Percentiles rank a stretch among this genome's conserved stretches.
These are phyloP conservation scores for Nezara viridula DNA, from an alignment of 2,888 invertebrate genomes.

Conservation along the genomic window DNA sequence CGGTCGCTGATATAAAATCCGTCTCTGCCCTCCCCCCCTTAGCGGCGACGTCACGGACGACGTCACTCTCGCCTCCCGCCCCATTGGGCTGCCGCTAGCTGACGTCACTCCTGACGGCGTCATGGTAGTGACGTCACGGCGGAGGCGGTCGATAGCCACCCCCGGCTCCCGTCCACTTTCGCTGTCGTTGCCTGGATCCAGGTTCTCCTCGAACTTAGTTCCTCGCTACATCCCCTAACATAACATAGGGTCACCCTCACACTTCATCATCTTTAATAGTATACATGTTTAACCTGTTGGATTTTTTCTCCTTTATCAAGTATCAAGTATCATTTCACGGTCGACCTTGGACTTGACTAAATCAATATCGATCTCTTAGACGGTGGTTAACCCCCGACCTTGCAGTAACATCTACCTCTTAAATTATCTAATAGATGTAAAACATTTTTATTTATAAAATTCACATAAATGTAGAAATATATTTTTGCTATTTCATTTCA, in stretches of 20 bases:
- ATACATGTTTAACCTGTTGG: neutral
- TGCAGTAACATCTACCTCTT: neutral
- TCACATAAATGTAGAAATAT: neutral
- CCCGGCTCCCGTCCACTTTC: constrained; percentile 56
- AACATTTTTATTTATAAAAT: neutral
- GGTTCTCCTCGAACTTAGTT: neutral
- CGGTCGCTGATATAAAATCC: constrained; percentile 64
- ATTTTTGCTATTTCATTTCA: no score
- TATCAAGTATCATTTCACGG: no score
- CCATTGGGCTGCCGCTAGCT: constrained; percentile 57
- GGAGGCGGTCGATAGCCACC: constrained; percentile 59
- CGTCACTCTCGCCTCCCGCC: constrained; percentile 54
- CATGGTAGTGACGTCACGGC: constrained; percentile 45
- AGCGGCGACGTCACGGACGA: constrained; percentile 55
- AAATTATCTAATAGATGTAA: neutral
- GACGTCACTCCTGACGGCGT: constrained; percentile 61
- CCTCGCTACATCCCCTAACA: constrained; percentile 42
- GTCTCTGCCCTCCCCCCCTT: constrained; percentile 61
- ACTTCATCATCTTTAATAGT: neutral
- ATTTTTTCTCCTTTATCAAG: neutral
- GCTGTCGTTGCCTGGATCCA: constrained; percentile 33
- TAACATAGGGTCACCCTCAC: neutral
- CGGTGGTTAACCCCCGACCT: constrained; percentile 7
- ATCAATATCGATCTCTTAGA: constrained; percentile 23
- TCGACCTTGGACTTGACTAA: constrained; percentile 12